These are phyloP conservation scores for Heterotis niloticus DNA, from an alignment of 2,113 vertebrate genomes.

Conservation along the genomic window DNA sequence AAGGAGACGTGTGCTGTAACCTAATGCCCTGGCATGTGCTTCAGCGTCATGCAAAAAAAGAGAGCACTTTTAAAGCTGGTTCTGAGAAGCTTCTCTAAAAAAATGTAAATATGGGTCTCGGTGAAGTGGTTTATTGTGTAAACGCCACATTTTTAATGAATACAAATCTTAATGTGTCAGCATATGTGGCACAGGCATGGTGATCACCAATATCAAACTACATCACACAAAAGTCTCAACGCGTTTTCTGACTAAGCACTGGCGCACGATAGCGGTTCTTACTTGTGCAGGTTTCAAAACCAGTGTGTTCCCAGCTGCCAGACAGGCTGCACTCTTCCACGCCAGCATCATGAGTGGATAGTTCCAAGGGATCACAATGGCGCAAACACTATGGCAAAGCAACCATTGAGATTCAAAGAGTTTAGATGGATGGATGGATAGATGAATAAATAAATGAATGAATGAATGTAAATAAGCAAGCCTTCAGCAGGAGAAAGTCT, in stretches of 20 bases:
- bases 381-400: slow-evolving; percentile 63
- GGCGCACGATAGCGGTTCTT: background rate
- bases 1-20: background rate
- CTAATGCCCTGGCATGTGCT: background rate
- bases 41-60: background rate
- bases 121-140: background rate
- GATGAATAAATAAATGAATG: too few species aligned
- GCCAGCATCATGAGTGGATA: slow-evolving; percentile 82
- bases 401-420: background rate
- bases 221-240: too few species aligned
- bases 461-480: too few species aligned
- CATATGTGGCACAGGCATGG: background rate
- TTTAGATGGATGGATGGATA: too few species aligned
- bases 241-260: background rate
- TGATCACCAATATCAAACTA: background rate
- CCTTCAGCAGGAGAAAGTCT: too few species aligned
- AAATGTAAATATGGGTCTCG: too few species aligned
- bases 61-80: background rate
- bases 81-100: too few species aligned
- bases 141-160: background rate
- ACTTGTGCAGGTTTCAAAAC: slow-evolving; percentile 80
- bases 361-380: slow-evolving; percentile 79
- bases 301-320: slow-evolving; percentile 75
- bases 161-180: too few species aligned
- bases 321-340: slow-evolving; percentile 73